Base-by-base conservation (phyloP, 2,113 vertebrate genomes). In the Sapayoa aenigma region DNA sequence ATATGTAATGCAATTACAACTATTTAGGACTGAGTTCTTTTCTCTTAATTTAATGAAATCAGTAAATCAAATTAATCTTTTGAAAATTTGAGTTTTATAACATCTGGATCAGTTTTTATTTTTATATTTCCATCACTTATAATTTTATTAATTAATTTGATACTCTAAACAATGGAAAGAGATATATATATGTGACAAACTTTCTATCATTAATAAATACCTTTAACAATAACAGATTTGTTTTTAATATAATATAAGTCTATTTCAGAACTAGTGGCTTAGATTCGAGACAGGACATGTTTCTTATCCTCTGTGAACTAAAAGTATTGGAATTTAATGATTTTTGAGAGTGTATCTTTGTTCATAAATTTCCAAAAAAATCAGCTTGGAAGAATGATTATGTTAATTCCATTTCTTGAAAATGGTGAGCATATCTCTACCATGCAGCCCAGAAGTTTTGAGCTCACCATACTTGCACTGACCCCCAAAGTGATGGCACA, bases 41-140 rank as follows among this genome's bases (percentile, higher is more conserved):
- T 53, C 14, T 84, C 35, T 78, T 94, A 89, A 89, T 74, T 75
- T 74, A 62, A 84, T 74, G 9, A 67, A 41, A 78, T 2, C 5
- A 25, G 19, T 89, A 72, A 93, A 92, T 84, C 9, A 67, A 92
- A 87, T 75, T 23, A 78, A 9, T 65, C 41, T 78, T 78, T 62
- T 69, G 27, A 73, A 60, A 3, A 53, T 86, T 71, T 63, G 37
- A 46, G 6, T 67, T 56, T 78, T 82, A 33, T 20, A 63, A 91
- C 69, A 82, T 84, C 81, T 84, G 81, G 58, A 82, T 71, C 28
- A 9, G 11, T 63, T 94, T 95, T 91, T 53, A 52, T 63, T 81
- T 90, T 69, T 56, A 22, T 77, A 42, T 66, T 91, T 82, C 14
- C 41, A n/a, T 49, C 39, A 72, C 9, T 84, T 94, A 28, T 39